Conservation (phyloP, 1,140 invertebrate species). For the Heliconius nattereri region DNA sequence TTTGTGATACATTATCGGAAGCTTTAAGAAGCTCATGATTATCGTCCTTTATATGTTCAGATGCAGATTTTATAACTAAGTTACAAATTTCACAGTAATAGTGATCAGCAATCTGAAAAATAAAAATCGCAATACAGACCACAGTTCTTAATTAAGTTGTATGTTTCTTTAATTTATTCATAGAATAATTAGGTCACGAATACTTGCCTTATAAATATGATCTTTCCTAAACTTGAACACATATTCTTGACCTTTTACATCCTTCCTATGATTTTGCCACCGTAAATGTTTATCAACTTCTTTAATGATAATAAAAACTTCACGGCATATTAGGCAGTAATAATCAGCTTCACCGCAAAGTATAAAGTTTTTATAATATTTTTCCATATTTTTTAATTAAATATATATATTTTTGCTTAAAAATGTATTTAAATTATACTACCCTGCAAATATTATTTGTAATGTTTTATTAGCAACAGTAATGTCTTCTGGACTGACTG, state of each 20-base stretch:
- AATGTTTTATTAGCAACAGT: not conserved
- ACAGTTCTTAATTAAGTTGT: not conserved
- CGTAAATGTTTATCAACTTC: constrained; percentile 61
- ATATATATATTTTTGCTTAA: not conserved
- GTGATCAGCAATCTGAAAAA: constrained; percentile 46
- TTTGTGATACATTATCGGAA: constrained; percentile 28
- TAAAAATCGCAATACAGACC: not conserved
- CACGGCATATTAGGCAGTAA: constrained; percentile 57
- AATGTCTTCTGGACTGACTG: not conserved
- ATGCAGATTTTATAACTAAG: constrained; percentile 16
- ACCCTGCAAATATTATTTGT: not conserved
- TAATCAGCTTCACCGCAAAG: constrained; percentile 56
- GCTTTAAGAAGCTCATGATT: constrained; percentile 43
- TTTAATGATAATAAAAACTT: constrained; percentile 41
- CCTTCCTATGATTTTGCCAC: constrained; percentile 57
- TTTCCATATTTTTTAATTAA: constrained; percentile 42
- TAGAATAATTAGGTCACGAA: not conserved
- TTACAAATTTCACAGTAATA: constrained; percentile 64
- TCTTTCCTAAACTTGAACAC: constrained; percentile 50
- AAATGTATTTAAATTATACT: not conserved
- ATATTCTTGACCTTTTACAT: constrained; percentile 43
- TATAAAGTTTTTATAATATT: constrained; percentile 60
- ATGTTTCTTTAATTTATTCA: not conserved
- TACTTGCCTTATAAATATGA: constrained; percentile 57
- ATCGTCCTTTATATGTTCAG: constrained; percentile 42